Evolutionary conservation across 2,797 vertebrate genomes (phyloP).

Genomic region (Todus mexicanus): DNA sequence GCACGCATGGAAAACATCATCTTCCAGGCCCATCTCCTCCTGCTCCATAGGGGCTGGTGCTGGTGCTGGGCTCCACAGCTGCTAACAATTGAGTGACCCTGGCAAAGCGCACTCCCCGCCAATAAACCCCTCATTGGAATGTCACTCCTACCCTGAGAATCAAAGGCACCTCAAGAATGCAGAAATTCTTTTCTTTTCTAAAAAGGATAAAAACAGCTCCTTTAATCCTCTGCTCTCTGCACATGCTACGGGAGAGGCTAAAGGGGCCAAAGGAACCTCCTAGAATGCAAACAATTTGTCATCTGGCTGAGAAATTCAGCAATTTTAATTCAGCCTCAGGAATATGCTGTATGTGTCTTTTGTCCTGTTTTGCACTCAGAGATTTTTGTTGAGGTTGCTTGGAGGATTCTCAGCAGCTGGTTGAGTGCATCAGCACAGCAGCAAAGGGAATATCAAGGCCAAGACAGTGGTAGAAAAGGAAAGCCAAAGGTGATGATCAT

Average conservation of each 20-base stretch:
- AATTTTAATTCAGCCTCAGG: slow-evolving; percentile 18
- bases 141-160: slow-evolving; percentile 43
- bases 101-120: not conserved
- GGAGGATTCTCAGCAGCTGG: not conserved
- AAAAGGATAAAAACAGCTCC: slow-evolving; percentile 40
- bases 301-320: slow-evolving; percentile 45
- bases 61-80: slow-evolving; percentile 9
- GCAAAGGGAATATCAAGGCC: not conserved
- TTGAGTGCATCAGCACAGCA: not conserved
- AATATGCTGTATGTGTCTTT: not conserved
- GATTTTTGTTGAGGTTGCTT: not conserved
- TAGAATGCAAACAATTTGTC: slow-evolving; percentile 53
- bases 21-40: not conserved
- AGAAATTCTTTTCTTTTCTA: slow-evolving; percentile 39
- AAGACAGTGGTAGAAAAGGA: not conserved
- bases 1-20: not conserved
- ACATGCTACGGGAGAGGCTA: slow-evolving; percentile 30
- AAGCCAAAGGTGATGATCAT: not conserved
- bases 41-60: not conserved
- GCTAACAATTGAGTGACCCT: slow-evolving; percentile 19
- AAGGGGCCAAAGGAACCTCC: slow-evolving; percentile 4
- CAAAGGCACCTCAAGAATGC: slow-evolving; percentile 58
- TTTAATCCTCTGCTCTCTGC: slow-evolving; percentile 42
- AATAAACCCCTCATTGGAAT: slow-evolving; percentile 41
- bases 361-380: not conserved